phyloP scores from a whole-genome alignment of 2,797 vertebrate species.

The Argyrosomus regius region DNA sequence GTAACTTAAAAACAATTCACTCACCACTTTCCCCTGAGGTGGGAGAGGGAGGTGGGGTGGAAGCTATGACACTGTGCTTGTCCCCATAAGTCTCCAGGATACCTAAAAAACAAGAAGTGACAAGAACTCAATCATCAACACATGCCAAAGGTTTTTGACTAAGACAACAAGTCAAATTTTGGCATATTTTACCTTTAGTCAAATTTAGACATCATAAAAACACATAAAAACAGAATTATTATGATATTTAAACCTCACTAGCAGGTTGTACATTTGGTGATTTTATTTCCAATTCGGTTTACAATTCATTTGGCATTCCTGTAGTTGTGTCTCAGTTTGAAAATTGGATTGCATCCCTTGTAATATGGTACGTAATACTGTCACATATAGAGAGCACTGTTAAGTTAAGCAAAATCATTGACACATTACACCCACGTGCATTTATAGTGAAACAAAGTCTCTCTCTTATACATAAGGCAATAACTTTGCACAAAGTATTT shows the following conservation, averaged over 20 bases:
- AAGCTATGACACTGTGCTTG: conserved; percentile 95
- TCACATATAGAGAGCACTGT: neutral
- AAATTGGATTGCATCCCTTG: neutral
- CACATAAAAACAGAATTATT: neutral
- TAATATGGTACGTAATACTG: neutral
- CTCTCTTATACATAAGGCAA: neutral
- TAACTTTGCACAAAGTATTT: neutral
- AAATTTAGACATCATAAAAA: neutral
- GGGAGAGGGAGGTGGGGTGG: conserved; percentile 97
- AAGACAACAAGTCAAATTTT: neutral
- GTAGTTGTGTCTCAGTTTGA: neutral
- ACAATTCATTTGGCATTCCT: neutral
- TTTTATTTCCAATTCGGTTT: neutral
- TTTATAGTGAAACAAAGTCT: neutral
- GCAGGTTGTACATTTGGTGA: neutral
- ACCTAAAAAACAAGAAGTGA: conserved; percentile 80
- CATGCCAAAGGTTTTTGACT: neutral
- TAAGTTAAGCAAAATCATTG: neutral
- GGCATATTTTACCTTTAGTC: neutral
- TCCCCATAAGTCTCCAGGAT: conserved; percentile 98
- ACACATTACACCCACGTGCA: neutral
- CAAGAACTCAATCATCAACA: neutral
- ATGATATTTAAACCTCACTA: neutral
- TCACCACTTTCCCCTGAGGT: conserved; percentile 95
- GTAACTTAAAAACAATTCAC: conserved; percentile 41